Evolutionary conservation across 1,140 invertebrate genomes (phyloP).

Genomic region (Diorhabda elongata): DNA sequence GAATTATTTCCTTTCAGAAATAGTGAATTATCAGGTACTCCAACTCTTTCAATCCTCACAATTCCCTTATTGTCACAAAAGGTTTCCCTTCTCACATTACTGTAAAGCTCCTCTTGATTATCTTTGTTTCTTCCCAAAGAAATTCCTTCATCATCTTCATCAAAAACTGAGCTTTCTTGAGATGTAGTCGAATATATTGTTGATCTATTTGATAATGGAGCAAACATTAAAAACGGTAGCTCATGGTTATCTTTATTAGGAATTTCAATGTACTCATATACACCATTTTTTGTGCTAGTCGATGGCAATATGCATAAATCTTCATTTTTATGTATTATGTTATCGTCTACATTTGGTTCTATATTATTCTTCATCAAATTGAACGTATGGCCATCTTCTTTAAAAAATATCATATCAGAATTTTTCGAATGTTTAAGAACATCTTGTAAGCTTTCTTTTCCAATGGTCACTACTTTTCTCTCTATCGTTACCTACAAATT

Average conservation of each 20-base stretch:
- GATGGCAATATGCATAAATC: too few species aligned
- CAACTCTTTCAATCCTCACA: conserved; percentile 30
- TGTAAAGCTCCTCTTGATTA: neutral
- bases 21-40: conserved; percentile 1
- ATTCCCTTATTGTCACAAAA: conserved; percentile 26
- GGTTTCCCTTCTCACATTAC: conserved; percentile 26
- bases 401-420: conserved; percentile 18
- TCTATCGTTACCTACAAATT: conserved; percentile 8
- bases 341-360: too few species aligned
- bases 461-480: conserved; percentile 4
- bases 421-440: neutral
- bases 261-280: neutral
- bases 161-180: conserved; percentile 19
- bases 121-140: conserved; percentile 12
- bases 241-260: neutral
- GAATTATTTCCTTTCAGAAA: neutral
- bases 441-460: neutral
- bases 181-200: conserved; percentile 30
- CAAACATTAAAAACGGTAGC: neutral
- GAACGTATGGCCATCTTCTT: conserved; percentile 8
- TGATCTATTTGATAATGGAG: conserved; percentile 25
- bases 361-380: neutral
- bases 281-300: neutral
- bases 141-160: conserved; percentile 20
- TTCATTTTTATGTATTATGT: too few species aligned